phyloP scores from a whole-genome alignment of 53 echinoderm and acorn worm genomes.

The Patiria pectinifera region DNA sequence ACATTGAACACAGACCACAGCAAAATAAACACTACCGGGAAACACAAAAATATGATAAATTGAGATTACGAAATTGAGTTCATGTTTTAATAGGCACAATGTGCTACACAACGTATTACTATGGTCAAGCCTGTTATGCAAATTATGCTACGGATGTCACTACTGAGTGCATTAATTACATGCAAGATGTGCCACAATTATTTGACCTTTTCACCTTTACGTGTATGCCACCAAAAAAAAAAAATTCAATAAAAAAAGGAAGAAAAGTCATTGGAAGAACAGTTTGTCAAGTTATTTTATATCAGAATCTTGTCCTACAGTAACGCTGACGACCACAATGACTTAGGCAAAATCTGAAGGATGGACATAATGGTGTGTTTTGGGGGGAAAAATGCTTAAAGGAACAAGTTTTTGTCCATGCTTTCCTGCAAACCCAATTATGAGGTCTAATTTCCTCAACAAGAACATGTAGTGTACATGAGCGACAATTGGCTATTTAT shows the following conservation, averaged over 20 bases:
- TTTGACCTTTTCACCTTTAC: not conserved
- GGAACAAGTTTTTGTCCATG: no score
- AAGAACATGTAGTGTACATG: no score
- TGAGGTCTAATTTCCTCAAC: no score
- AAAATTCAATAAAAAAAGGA: slow-evolving; percentile 1
- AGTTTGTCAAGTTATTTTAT: not conserved
- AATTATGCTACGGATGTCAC: slow-evolving; percentile 5
- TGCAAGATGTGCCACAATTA: slow-evolving; percentile 50
- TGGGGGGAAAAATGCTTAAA: no score
- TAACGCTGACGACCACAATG: no score
- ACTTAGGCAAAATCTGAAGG: not conserved
- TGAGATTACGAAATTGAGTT: slow-evolving; percentile 56
- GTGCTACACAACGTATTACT: slow-evolving; percentile 41
- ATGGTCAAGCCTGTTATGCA: slow-evolving; percentile 4
- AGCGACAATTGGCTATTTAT: no score
- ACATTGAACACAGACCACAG: not conserved
- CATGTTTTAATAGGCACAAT: slow-evolving; percentile 53
- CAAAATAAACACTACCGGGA: not conserved
- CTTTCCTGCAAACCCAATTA: no score
- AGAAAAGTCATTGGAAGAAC: slow-evolving; percentile 42
- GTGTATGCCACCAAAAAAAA: not conserved
- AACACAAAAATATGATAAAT: slow-evolving; percentile 13
- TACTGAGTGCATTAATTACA: slow-evolving; percentile 44
- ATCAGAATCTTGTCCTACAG: not conserved
- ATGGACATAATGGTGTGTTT: not conserved